phyloP scores from a whole-genome alignment of 2,888 invertebrate genomes.

The Micoletzkya japonica region DNA sequence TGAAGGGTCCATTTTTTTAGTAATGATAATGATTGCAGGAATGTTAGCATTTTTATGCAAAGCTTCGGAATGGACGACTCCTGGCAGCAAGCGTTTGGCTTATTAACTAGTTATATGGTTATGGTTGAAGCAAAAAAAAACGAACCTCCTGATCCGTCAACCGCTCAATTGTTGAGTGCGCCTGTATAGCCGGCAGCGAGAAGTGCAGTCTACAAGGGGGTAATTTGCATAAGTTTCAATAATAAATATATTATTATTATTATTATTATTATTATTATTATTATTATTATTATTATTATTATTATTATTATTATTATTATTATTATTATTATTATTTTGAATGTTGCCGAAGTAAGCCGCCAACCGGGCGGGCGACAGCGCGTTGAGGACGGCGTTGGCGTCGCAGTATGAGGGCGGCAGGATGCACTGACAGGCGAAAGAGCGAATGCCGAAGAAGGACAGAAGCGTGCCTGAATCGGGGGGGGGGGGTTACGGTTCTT shows the following conservation, averaged over 20 bases:
- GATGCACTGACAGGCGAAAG: slow-evolving; percentile 43
- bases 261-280: neutral
- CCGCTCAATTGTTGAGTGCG: slow-evolving; percentile 30
- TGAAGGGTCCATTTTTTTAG: too few species aligned
- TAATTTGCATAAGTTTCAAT: neutral
- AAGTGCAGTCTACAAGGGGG: slow-evolving; percentile 27
- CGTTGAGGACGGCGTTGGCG: slow-evolving; percentile 3
- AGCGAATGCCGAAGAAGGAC: slow-evolving; percentile 48
- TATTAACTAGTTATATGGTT: neutral
- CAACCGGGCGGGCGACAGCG: slow-evolving; percentile 17
- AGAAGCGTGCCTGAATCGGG: slow-evolving; percentile 40
- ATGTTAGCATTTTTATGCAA: too few species aligned
- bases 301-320: neutral
- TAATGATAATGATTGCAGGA: too few species aligned
- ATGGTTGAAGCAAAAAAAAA: neutral
- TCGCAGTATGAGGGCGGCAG: slow-evolving; percentile 40
- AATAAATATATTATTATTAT: neutral
- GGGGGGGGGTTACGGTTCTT: too few species aligned
- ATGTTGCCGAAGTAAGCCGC: neutral
- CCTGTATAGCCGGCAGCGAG: slow-evolving; percentile 29
- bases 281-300: neutral
- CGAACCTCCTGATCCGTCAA: neutral
- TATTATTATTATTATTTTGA: neutral
- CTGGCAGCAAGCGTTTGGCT: too few species aligned
- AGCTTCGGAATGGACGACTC: too few species aligned